phyloP scores from a whole-genome alignment of 1,140 invertebrate genomes.

The Drosophila parabipectinata region DNA sequence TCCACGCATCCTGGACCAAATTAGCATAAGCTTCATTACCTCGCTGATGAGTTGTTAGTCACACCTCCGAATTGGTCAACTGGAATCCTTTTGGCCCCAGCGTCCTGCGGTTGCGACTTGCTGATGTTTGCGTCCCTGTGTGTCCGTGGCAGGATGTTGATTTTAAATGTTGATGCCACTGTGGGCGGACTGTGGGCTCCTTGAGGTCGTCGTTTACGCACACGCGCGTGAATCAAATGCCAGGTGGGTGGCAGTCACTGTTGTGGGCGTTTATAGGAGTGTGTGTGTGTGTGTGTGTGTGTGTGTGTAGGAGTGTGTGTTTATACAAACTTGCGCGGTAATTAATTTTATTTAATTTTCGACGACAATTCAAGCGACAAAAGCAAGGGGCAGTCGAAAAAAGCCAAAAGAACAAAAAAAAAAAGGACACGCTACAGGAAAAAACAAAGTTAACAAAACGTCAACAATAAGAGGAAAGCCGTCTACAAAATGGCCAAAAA shows the following conservation, averaged over 20 bases:
- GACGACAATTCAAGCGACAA: slow-evolving; percentile 76
- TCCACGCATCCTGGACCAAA: neutral
- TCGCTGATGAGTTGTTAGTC: neutral
- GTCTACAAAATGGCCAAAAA: slow-evolving; percentile 49
- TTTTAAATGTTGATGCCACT: slow-evolving; percentile 33
- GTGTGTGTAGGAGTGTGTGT: slow-evolving; percentile 19
- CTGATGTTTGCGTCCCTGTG: neutral
- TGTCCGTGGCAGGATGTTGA: neutral
- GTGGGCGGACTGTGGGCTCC: slow-evolving; percentile 32
- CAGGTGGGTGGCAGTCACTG: slow-evolving; percentile 8
- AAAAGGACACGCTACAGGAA: slow-evolving; percentile 52
- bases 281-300: slow-evolving; percentile 7
- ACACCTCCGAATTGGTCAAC: slow-evolving; percentile 14
- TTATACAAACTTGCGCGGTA: slow-evolving; percentile 68
- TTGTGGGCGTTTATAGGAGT: neutral
- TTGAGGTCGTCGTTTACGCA: slow-evolving; percentile 42
- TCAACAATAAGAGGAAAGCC: slow-evolving; percentile 63
- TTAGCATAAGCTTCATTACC: neutral
- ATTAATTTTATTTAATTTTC: slow-evolving; percentile 83
- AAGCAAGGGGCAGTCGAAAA: slow-evolving; percentile 25
- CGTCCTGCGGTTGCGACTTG: slow-evolving; percentile 12
- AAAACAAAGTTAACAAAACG: slow-evolving; percentile 81
- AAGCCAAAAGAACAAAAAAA: slow-evolving; percentile 16
- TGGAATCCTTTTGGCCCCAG: slow-evolving; percentile 17
- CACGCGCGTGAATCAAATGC: slow-evolving; percentile 69